Evolutionary conservation across 2,888 invertebrate genomes (phyloP).

Genomic region (Philonicus albiceps): DNA sequence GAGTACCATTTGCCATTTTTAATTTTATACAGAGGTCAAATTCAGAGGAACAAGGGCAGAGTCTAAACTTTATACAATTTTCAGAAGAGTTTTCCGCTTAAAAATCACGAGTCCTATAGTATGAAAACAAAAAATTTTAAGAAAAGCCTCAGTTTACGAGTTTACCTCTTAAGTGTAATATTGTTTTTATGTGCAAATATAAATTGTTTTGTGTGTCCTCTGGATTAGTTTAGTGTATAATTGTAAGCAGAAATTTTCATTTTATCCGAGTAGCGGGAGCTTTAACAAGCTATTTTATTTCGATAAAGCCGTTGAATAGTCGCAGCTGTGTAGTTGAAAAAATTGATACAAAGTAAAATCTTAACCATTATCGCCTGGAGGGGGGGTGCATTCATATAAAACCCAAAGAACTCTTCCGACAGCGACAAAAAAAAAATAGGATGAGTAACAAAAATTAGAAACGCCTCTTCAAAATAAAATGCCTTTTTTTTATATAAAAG

Average conservation of each 20-base stretch:
- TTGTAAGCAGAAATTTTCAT: background rate
- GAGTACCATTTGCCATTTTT: background rate
- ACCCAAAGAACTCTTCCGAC: background rate
- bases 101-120: background rate
- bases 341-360: background rate
- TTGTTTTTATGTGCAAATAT: background rate
- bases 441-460: slow-evolving; percentile 10
- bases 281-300: background rate
- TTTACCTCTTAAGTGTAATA: background rate
- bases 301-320: background rate
- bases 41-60: background rate
- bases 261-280: background rate
- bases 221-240: background rate
- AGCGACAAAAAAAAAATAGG: background rate
- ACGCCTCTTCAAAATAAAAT: slow-evolving; percentile 14
- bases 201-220: background rate
- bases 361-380: background rate
- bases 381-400: background rate
- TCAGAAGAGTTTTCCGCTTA: background rate
- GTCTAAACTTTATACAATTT: background rate
- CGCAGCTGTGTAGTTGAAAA: background rate
- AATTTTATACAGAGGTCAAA: background rate
- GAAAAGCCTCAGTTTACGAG: background rate
- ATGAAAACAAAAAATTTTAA: background rate
- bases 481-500: slow-evolving; percentile 38